Evolutionary conservation across 2,113 vertebrate genomes (phyloP), one percentile per base, ranked within the genome.

Genomic region (Callipepla californica): DNA sequence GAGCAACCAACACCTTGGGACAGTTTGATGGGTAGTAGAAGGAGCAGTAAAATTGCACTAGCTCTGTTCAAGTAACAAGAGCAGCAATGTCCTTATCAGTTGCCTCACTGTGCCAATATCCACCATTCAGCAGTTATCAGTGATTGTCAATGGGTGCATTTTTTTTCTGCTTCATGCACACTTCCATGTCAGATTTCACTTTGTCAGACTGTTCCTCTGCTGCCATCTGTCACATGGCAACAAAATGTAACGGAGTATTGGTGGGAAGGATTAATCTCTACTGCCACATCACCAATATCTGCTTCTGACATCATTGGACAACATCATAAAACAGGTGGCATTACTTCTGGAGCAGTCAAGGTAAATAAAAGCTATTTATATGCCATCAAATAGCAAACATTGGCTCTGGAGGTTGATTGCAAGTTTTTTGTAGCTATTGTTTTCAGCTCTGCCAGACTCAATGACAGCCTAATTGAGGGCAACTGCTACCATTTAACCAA

Each of bases 351-450:
- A 57, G 53, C 53, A 32, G 30, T 30, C 17, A 18, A 11, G 13
- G 20, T 62, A 70, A 80, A 82, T 40, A 87, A 87, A 93, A 73
- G 48, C 77, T 80, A 32, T 65, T 87, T 58, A 82, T 91, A 87
- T 83, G 55, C 28, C 72, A 93, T 47, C 40, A 85, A 87, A 82
- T 82, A 82, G 77, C 50, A 91, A 87, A 79, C 42, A 47, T 66
- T 93, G 59, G 78, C 63, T 87, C 50, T 63, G 61, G 79, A 89
- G 32, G 63, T 51, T 78, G 72, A 74, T 85, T 87, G 53, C 50
- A 82, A 85, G 92, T 80, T 89, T 62, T 85, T 92, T 89, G n/a
- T 73, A 82, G 19, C 32, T 89, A 58, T 25, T 76, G 25, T 62
- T 89, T 89, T 85, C 78, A 77, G 45, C 38, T 42, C 45, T 59